These are phyloP conservation scores for Pteronotus mesoamericanus DNA, from an alignment of 2,797 vertebrate species.

Conservation along the genomic window DNA sequence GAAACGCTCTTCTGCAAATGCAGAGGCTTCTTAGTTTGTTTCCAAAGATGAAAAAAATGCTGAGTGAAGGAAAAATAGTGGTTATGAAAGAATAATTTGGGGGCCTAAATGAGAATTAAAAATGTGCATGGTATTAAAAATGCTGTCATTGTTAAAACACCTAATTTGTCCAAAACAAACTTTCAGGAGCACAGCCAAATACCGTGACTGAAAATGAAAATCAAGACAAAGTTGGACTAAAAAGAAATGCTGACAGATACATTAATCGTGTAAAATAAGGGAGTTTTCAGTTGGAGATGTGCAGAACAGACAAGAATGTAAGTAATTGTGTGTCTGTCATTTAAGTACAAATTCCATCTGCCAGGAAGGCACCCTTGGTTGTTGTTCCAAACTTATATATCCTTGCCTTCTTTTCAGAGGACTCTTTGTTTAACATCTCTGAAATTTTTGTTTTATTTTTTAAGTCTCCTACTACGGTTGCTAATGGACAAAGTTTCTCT, in stretches of 20 bases:
- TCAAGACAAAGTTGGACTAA: conserved; percentile 63
- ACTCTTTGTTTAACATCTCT: conserved; percentile 9
- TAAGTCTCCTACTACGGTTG: neutral
- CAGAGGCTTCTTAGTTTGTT: neutral
- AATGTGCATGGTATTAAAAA: neutral
- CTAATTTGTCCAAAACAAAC: conserved; percentile 32
- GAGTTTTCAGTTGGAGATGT: conserved; percentile 71
- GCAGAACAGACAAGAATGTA: conserved; percentile 69
- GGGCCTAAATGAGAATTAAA: neutral
- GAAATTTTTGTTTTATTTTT: conserved; percentile 18
- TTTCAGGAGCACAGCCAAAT: conserved; percentile 48
- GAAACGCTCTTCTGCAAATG: neutral
- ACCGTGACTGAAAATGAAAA: conserved; percentile 55
- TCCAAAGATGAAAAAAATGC: neutral
- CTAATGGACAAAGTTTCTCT: conserved; percentile 26
- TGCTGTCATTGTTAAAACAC: neutral
- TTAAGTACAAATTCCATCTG: conserved; percentile 60
- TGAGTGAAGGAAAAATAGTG: neutral
- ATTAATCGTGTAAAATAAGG: conserved; percentile 35
- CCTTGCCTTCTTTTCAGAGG: neutral
- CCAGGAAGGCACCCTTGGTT: conserved; percentile 25
- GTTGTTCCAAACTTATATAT: neutral
- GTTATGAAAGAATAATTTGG: neutral
- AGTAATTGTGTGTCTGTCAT: conserved; percentile 54
- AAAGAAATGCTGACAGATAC: conserved; percentile 54